Evolutionary conservation across 2,797 vertebrate genomes (phyloP).

Genomic region (Hydrolagus colliei): DNA sequence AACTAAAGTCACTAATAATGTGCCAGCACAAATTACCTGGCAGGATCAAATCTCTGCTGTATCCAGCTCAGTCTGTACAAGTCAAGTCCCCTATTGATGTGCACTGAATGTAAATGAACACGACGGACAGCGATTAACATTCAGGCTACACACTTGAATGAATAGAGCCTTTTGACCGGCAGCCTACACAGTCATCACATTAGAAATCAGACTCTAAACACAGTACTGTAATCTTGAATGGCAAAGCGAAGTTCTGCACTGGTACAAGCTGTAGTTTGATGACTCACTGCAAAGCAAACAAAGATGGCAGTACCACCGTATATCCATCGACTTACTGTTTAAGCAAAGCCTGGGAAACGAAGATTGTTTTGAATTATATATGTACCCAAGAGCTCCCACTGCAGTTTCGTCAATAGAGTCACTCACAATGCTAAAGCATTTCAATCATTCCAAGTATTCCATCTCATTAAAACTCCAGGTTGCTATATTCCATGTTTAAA

Average conservation of each 20-base stretch:
- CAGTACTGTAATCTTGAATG: slow-evolving; percentile 51
- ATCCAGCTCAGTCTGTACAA: slow-evolving; percentile 56
- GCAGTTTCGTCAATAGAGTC: slow-evolving; percentile 32
- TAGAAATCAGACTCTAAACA: slow-evolving; percentile 55
- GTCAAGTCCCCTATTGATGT: slow-evolving; percentile 57
- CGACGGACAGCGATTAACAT: slow-evolving; percentile 65
- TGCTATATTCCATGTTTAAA: slow-evolving; percentile 1
- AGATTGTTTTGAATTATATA: slow-evolving; percentile 25
- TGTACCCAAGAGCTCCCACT: slow-evolving; percentile 21
- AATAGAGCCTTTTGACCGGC: slow-evolving; percentile 68
- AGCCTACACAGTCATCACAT: slow-evolving; percentile 62
- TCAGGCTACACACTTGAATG: slow-evolving; percentile 61
- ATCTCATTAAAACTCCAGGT: not conserved
- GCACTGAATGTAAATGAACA: slow-evolving; percentile 63
- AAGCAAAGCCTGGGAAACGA: slow-evolving; percentile 20
- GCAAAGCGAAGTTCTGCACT: slow-evolving; percentile 66
- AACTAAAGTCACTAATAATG: not conserved
- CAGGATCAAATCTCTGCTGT: slow-evolving; percentile 42
- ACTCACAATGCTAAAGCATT: slow-evolving; percentile 62
- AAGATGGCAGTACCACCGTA: slow-evolving; percentile 71
- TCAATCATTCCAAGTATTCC: slow-evolving; percentile 58
- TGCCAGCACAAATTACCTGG: slow-evolving; percentile 23
- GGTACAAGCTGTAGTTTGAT: slow-evolving; percentile 72
- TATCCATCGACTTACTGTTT: slow-evolving; percentile 1
- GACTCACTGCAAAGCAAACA: slow-evolving; percentile 74